phyloP scores from a whole-genome alignment of 2,113 vertebrate genomes.

The Melanerpes aurifrons region DNA sequence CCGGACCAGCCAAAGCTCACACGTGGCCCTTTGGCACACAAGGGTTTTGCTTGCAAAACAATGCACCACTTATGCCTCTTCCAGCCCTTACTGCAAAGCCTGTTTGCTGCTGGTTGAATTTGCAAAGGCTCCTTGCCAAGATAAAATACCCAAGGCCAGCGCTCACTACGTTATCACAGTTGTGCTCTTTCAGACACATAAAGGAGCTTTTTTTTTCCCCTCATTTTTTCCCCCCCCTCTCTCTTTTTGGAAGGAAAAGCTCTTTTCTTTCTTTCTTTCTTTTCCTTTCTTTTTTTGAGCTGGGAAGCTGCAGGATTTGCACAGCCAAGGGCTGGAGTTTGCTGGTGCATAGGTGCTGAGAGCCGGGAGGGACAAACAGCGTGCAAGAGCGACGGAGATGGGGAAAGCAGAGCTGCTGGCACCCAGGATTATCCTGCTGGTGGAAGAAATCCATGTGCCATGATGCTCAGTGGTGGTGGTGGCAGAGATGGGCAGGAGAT shows the following conservation, averaged over 20 bases:
- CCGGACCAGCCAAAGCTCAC: slow-evolving; percentile 50
- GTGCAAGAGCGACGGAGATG: not conserved
- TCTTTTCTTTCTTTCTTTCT: not conserved
- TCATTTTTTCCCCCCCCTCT: not conserved
- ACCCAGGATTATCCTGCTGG: not conserved
- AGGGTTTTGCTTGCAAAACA: slow-evolving; percentile 64
- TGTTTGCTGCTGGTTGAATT: slow-evolving; percentile 58
- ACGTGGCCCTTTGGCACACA: slow-evolving; percentile 25
- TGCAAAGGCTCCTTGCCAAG: slow-evolving; percentile 71
- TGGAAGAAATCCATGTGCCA: accelerated
- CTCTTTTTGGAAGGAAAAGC: not conserved
- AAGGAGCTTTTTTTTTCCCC: slow-evolving; percentile 20
- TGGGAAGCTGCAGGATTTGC: slow-evolving; percentile 19
- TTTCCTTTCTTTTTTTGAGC: not conserved
- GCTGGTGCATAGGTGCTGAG: not conserved
- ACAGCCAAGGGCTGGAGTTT: not conserved
- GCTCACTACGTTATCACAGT: slow-evolving; percentile 64
- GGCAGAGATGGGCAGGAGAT: not conserved
- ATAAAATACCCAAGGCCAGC: slow-evolving; percentile 63
- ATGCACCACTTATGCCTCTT: slow-evolving; percentile 49
- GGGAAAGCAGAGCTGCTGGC: not conserved
- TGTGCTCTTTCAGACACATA: slow-evolving; percentile 63
- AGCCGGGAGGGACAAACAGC: slow-evolving; percentile 9
- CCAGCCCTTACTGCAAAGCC: slow-evolving; percentile 39
- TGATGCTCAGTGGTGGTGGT: accelerated